Percentiles rank a stretch among this genome's conserved stretches.
phyloP scores from a whole-genome alignment of 2,797 vertebrate species.

The Pteronotus mesoamericanus region DNA sequence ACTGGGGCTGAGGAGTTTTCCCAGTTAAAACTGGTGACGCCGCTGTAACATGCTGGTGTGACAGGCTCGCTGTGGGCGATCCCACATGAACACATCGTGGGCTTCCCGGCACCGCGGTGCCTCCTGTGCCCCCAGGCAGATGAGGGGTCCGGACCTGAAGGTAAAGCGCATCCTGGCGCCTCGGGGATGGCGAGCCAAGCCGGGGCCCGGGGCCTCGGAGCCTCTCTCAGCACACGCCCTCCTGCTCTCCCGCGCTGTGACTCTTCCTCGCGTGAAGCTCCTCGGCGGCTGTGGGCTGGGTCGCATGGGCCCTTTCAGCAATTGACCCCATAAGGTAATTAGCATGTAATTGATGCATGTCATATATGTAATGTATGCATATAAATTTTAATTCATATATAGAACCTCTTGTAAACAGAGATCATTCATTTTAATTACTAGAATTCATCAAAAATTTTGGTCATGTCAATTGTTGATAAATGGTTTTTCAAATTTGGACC shows the following conservation, averaged over 20 bases:
- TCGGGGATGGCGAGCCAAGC: neutral
- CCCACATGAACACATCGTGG: neutral
- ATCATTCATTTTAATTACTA: neutral
- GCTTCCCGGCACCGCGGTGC: neutral
- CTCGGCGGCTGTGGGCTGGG: neutral
- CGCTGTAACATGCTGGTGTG: neutral
- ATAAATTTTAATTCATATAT: neutral
- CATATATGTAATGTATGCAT: neutral
- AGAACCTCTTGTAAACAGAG: neutral
- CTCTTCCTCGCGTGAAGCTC: neutral
- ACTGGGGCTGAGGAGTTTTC: neutral
- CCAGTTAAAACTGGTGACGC: neutral
- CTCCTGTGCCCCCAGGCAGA: neutral
- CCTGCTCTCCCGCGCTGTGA: neutral
- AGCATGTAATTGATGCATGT: neutral
- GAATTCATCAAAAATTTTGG: neutral
- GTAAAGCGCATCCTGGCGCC: neutral
- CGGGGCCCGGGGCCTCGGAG: too few species aligned
- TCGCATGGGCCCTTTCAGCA: neutral
- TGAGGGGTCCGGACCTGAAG: neutral
- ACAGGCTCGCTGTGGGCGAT: neutral
- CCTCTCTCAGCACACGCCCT: neutral
- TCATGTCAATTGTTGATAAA: neutral
- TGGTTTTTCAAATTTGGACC: neutral
- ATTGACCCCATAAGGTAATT: neutral